Base-by-base conservation (phyloP, 2,888 invertebrate genomes). In the Eristalis intricaria region DNA sequence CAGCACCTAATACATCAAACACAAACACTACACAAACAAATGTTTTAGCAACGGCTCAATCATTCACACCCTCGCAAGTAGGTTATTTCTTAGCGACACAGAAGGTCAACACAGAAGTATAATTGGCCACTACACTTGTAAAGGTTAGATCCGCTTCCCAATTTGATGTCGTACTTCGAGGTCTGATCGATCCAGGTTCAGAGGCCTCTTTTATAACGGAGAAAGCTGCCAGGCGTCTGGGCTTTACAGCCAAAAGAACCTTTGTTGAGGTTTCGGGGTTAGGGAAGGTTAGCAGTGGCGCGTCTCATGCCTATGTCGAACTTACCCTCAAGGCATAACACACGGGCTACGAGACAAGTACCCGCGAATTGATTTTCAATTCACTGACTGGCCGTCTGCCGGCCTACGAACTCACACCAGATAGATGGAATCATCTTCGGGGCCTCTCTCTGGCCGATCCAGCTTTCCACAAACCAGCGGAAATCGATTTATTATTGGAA, bases 311-410 rank as follows among this genome's bases (percentile, higher is more conserved):
- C 19, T 68, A 68, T 29, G 68, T 50, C 5, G 32, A 68, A n/a
- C n/a, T n/a, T n/a, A 68, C 19, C 50, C 19, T 68, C 1, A 11
- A 50, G 8, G 23, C 68, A 19, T 11, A 29, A 23, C 29, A 19
- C 7, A 29, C 50, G 29, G n/a, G 11, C 66, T 66, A 43, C 26
- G 26, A 15, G 1, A 66, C 66, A 35, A 13, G 22, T 4, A 66
- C 43, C 7, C 43, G 68, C 0, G 68, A 50, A 10, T 7, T 68
- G 8, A 50, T 68, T 0, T 29, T 68, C 10, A 19, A 68, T 1
- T 29, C 50, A 19, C 50, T 68, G 19, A 50, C 68, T 68, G 50
- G 50, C 13, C 68, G 50, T 50, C 68, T 50, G n/a, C 50, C 68
- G 43, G 50, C 29, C 43, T 4, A 29, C 19, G 19, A 32, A 29